Percentiles rank a stretch among this genome's conserved stretches.
phyloP scores from a whole-genome alignment of 1,140 invertebrate species.

The Zaprionus ghesquierei region DNA sequence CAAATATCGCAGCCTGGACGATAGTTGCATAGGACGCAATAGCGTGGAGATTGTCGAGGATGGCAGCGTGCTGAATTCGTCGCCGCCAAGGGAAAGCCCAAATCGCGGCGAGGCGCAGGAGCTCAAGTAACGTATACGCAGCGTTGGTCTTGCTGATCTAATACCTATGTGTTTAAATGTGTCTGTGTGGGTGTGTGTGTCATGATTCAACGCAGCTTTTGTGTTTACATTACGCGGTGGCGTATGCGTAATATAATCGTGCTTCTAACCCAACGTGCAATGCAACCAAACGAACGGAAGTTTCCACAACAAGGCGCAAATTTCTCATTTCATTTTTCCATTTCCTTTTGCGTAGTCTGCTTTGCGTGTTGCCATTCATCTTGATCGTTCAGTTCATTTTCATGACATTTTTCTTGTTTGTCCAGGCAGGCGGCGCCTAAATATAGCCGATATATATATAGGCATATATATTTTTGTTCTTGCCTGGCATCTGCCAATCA shows the following conservation, averaged over 20 bases:
- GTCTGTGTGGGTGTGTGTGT: not conserved
- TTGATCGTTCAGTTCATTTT: constrained; percentile 39
- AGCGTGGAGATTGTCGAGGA: constrained; percentile 75
- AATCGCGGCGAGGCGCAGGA: constrained; percentile 41
- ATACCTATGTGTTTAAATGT: constrained; percentile 3
- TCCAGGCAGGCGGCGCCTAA: not conserved
- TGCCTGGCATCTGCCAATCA: constrained; percentile 42
- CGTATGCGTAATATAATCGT: constrained; percentile 46
- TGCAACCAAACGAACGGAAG: not conserved
- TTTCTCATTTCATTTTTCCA: constrained; percentile 9
- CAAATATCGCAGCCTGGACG: constrained; percentile 71
- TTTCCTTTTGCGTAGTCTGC: constrained; percentile 9
- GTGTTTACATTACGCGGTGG: constrained; percentile 30
- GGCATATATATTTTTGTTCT: not conserved
- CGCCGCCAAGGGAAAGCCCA: constrained; percentile 10
- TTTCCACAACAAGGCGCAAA: constrained; percentile 5
- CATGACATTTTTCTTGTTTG: not conserved
- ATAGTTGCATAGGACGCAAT: constrained; percentile 63
- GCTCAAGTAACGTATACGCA: constrained; percentile 65
- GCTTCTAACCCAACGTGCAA: constrained; percentile 3
- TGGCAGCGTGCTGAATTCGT: constrained; percentile 51
- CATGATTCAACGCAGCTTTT: not conserved
- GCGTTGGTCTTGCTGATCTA: constrained; percentile 36
- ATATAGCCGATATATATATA: not conserved
- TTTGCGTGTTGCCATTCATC: constrained; percentile 50